Conservation (phyloP, 2,113 vertebrate genomes). For the Cavia porcellus region DNA sequence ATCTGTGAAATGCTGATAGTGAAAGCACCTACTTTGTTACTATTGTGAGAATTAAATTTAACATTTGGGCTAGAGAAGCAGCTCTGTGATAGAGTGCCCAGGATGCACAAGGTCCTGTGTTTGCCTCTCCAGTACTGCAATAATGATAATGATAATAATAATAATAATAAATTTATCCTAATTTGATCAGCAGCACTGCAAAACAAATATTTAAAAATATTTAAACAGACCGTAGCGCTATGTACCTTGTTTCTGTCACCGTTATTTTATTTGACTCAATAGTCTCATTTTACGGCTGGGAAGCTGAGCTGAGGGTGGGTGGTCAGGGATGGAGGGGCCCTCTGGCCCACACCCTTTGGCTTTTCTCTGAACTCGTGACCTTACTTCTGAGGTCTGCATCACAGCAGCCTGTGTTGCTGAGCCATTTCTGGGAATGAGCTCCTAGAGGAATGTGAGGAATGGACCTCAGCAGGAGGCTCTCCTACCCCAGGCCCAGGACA, state of each 20-base stretch:
- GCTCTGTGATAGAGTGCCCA: neutral
- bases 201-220: neutral
- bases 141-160: neutral
- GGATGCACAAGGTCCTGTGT: neutral
- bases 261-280: neutral
- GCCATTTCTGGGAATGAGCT: neutral
- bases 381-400: neutral
- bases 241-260: accelerated
- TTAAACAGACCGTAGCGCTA: neutral
- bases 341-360: neutral
- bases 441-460: neutral
- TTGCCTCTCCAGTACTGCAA: neutral
- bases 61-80: neutral
- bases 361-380: neutral
- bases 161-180: neutral
- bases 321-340: neutral
- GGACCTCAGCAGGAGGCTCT: neutral
- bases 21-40: neutral
- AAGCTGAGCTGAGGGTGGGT: neutral
- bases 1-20: neutral
- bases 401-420: neutral
- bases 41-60: neutral
- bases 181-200: neutral
- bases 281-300: neutral
- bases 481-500: neutral